Evolutionary conservation across 2,113 vertebrate genomes (phyloP), one percentile per base, ranked within the genome.

Genomic region (Apteryx owenii): DNA sequence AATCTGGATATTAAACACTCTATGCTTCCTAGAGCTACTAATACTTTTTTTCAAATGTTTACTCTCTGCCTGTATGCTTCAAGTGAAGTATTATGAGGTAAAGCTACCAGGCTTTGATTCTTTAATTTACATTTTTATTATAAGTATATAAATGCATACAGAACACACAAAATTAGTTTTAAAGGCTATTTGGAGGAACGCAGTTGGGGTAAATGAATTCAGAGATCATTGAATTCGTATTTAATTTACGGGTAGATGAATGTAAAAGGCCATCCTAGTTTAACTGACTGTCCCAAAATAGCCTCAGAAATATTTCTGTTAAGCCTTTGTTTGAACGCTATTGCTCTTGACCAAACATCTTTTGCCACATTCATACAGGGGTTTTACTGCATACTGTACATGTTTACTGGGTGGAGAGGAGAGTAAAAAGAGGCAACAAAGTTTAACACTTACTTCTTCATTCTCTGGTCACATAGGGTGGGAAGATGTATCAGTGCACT

Each of bases 1-100:
- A 90, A 95, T 96, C 91, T 96, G 95, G 97, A 78, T 95, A 95
- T 90, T 92, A 96, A 88, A 96, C 86, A 90, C 94, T 96, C 95
- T 80, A 89, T 62, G 73, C 78, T 82, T 95, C 93, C 96, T 75
- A 94, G 73, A 91, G 50, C 85, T 72, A 91, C 85, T 78, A 96
- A 88, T 90, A 94, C 51, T 80, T 93, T 81, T 7, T 14, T 38
- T 42, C 56, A 84, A 70, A 17, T 88, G 50, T 94, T 96, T 94
- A 78, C 66, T 95, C 80, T 89, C 75, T 90, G 81, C 83, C 85
- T 96, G 56, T 53, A 19, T 3, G 68, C 89, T 90, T 85, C 89
- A 86, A 89, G 53, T 60, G 64, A 90, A 91, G 42, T 77, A 95
- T 72, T 36, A 58, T 84, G 53, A 95, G 48, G 29, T 83, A 85